Percentiles rank a stretch among this genome's conserved stretches.
phyloP scores from a whole-genome alignment of 1,140 invertebrate species.

The Danaus plexippus region DNA sequence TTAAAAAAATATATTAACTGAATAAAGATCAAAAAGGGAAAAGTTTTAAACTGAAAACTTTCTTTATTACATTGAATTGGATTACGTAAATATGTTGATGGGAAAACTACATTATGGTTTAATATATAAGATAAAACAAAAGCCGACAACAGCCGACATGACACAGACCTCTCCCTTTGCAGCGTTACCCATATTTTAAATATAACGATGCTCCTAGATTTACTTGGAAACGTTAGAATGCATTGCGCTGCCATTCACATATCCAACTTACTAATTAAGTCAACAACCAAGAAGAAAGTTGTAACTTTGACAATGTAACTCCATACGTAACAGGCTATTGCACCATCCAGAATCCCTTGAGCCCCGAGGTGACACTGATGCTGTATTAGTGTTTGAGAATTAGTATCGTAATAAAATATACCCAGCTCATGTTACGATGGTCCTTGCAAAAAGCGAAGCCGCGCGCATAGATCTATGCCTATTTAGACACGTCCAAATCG shows the following conservation, averaged over 20 bases:
- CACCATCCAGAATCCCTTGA: constrained; percentile 33
- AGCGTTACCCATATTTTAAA: constrained; percentile 52
- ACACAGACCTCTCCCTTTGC: constrained; percentile 16
- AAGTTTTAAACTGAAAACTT: no score
- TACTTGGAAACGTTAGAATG: constrained; percentile 47
- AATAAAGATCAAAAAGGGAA: no score
- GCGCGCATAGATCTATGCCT: constrained; percentile 64
- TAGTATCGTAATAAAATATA: constrained; percentile 3
- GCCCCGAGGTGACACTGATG: constrained; percentile 17
- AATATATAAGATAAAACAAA: constrained; percentile 10
- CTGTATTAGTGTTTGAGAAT: constrained; percentile 4
- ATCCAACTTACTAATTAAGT: constrained; percentile 71
- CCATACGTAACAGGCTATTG: constrained; percentile 56
- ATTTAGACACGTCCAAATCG: constrained; percentile 64
- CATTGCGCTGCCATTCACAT: constrained; percentile 69
- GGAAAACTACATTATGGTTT: no score
- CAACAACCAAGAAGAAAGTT: constrained; percentile 62
- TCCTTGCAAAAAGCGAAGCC: constrained; percentile 43
- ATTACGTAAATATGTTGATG: no score
- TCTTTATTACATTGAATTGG: no score
- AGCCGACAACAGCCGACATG: constrained; percentile 15
- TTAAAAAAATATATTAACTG: no score
- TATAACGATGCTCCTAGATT: constrained; percentile 61
- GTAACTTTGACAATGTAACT: constrained; percentile 66
- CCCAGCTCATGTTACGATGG: constrained; percentile 33